Conservation (phyloP, 2,113 vertebrate genomes). For the Crotophaga sulcirostris region DNA sequence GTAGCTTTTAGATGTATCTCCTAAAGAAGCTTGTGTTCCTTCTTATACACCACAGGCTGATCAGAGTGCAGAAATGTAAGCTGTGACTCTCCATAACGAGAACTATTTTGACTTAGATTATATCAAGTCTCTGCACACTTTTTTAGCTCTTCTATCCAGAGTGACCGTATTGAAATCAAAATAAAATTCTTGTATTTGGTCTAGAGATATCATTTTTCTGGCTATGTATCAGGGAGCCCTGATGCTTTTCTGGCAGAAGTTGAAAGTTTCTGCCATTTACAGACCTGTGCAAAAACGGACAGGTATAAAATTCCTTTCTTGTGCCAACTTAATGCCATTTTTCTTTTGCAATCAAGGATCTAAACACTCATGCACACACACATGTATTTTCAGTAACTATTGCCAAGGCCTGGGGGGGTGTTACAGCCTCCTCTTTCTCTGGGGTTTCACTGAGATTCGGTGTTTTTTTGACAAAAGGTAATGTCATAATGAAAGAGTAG, state of each 20-base stretch:
- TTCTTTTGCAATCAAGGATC: slow-evolving; percentile 43
- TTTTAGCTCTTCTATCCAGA: neutral
- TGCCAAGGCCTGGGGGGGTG: slow-evolving; percentile 37
- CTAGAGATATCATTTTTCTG: neutral
- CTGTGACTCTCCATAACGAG: neutral
- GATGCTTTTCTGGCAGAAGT: slow-evolving; percentile 48
- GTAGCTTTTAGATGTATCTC: neutral
- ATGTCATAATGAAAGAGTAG: neutral
- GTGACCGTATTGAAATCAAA: slow-evolving; percentile 15
- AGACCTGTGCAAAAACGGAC: slow-evolving; percentile 31
- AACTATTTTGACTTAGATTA: neutral
- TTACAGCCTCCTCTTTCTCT: slow-evolving; percentile 23
- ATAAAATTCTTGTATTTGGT: neutral
- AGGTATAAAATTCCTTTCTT: slow-evolving; percentile 22
- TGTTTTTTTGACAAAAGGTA: slow-evolving; percentile 18
- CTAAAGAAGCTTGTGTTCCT: neutral
- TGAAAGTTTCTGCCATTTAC: slow-evolving; percentile 42
- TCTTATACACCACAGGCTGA: neutral
- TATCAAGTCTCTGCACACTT: neutral
- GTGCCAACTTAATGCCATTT: slow-evolving; percentile 52
- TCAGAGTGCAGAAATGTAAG: neutral
- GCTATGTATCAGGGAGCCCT: neutral
- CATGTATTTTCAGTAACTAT: neutral
- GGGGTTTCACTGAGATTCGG: neutral
- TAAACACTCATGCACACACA: neutral